A percentile compares a stretch with the other conserved stretches of the same genome.
Evolutionary conservation across 2,113 vertebrate genomes (phyloP).

Genomic region (Alethe castanea): DNA sequence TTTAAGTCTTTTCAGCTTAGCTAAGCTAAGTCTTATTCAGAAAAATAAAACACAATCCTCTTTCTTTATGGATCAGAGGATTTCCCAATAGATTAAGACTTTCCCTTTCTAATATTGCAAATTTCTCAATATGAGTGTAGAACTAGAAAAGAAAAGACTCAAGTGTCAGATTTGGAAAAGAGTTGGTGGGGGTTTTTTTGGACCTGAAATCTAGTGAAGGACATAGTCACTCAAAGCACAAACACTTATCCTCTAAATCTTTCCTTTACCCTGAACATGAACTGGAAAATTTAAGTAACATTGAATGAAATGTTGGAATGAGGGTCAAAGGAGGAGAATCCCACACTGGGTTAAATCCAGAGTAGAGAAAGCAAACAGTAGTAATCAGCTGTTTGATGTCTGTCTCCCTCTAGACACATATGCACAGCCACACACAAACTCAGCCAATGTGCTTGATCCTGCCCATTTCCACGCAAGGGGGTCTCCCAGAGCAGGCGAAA

Average conservation of each 20-base stretch:
- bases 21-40: background rate
- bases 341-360: background rate
- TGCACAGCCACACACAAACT: background rate
- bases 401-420: background rate
- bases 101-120: constrained; percentile 47
- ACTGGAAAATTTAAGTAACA: background rate
- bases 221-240: background rate
- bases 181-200: background rate
- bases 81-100: constrained; percentile 49
- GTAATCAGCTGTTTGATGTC: background rate
- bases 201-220: background rate
- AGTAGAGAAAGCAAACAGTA: background rate
- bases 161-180: background rate
- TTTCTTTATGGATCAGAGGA: constrained; percentile 70
- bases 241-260: background rate
- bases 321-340: background rate
- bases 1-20: background rate
- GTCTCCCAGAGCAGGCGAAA: background rate
- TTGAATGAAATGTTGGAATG: background rate
- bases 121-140: constrained; percentile 4
- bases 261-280: background rate
- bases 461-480: background rate
- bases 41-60: background rate
- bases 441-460: background rate
- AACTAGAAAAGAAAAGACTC: background rate